Percentiles rank a stretch among this genome's conserved stretches.
Conservation (phyloP, 2,113 vertebrate genomes). For the Thalassarche chlororhynchos region DNA sequence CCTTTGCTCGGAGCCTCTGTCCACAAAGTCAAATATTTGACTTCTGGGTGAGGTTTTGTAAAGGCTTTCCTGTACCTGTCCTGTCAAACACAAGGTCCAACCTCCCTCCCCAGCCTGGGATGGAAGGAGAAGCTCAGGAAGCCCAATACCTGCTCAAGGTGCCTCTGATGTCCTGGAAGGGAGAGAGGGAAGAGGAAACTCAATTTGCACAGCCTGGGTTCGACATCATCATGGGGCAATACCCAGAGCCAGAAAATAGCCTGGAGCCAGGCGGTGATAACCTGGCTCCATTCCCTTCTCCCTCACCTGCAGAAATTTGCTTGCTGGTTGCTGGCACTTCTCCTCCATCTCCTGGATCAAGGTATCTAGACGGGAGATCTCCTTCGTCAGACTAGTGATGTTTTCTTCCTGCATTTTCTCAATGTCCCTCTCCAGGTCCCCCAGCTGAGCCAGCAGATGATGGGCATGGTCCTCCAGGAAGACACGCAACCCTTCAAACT, state of each 20-base stretch:
- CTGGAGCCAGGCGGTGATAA: background rate
- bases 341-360: conserved; percentile 52
- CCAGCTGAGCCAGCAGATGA: conserved; percentile 50
- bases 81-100: background rate
- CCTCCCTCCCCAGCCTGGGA: no score
- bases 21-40: background rate
- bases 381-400: background rate
- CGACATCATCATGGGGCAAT: background rate
- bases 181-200: background rate
- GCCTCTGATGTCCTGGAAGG: background rate
- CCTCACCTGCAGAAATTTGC: conserved; percentile 64
- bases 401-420: conserved; percentile 40
- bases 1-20: background rate
- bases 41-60: background rate
- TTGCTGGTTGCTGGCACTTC: conserved; percentile 14
- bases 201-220: no score
- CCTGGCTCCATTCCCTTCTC: no score
- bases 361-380: conserved; percentile 38
- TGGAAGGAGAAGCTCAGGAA: background rate
- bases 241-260: background rate
- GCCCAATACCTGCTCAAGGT: background rate
- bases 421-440: conserved; percentile 29
- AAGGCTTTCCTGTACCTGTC: background rate
- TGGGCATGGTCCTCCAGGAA: conserved; percentile 49
- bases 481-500: conserved; percentile 30